phyloP scores from a whole-genome alignment of 2,113 vertebrate genomes.

The Brienomyrus longianalis region DNA sequence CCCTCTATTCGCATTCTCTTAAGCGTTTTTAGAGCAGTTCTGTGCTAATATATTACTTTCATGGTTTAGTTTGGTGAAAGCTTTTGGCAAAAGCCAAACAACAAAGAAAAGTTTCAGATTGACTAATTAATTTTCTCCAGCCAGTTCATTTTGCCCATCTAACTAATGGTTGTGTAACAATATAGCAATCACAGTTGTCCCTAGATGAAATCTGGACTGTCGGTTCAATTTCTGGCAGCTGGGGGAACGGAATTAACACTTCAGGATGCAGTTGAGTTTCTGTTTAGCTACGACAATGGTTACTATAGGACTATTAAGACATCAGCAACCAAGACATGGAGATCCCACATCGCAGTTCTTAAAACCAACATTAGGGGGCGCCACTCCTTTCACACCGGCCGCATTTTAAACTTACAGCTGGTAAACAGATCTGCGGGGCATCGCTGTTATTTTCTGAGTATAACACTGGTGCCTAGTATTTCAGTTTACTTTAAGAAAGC shows the following conservation, averaged over 20 bases:
- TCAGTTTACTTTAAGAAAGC: neutral
- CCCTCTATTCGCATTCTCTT: conserved; percentile 12
- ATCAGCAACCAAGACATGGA: conserved; percentile 18
- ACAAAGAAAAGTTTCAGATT: conserved; percentile 29
- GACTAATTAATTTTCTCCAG: conserved; percentile 39
- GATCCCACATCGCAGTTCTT: conserved; percentile 17
- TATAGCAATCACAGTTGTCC: conserved; percentile 22
- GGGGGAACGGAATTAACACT: conserved; percentile 13
- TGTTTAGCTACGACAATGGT: neutral
- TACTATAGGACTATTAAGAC: neutral
- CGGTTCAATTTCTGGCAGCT: conserved; percentile 23
- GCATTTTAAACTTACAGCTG: conserved; percentile 3
- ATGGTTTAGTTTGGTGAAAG: conserved; percentile 27
- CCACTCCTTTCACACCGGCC: neutral
- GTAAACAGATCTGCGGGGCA: too few relatives aligned
- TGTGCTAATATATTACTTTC: conserved; percentile 20
- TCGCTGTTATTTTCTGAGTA: neutral
- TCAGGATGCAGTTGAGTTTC: conserved; percentile 2
- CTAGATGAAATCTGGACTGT: conserved; percentile 20
- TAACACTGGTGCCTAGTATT: neutral
- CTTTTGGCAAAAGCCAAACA: conserved; percentile 34
- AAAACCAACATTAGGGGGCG: neutral
- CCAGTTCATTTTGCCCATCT: conserved; percentile 29
- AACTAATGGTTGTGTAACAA: conserved; percentile 38
- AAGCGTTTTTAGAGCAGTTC: neutral